phyloP scores from a whole-genome alignment of 2,113 vertebrate species.

The Glaucidium brasilianum region DNA sequence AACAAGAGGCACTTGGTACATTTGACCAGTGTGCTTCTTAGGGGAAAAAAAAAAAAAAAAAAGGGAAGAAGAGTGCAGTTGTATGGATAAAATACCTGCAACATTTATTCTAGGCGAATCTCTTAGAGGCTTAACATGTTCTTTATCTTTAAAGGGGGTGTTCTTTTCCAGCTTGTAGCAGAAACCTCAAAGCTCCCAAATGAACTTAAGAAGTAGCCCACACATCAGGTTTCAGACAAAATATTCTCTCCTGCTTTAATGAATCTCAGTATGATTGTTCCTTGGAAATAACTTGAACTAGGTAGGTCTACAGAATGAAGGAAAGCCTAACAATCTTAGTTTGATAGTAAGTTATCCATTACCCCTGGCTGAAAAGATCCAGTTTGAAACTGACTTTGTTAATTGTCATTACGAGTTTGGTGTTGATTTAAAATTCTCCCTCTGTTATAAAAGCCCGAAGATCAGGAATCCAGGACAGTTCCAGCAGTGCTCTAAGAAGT shows the following conservation, averaged over 20 bases:
- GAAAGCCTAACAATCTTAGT: not conserved
- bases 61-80: not conserved
- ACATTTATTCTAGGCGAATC: slow-evolving; percentile 19
- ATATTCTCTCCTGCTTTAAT: not conserved
- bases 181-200: not conserved
- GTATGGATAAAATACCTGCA: not conserved
- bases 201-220: not conserved
- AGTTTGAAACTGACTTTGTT: not conserved
- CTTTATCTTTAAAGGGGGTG: not conserved
- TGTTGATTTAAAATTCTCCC: not conserved
- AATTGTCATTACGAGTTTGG: not conserved
- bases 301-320: not conserved
- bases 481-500: not conserved
- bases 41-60: not conserved
- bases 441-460: not conserved
- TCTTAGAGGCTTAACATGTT: slow-evolving; percentile 9
- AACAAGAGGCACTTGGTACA: slow-evolving; percentile 49
- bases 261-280: not conserved
- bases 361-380: not conserved
- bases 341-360: not conserved
- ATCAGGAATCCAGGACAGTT: not conserved
- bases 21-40: slow-evolving; percentile 13
- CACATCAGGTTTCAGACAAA: not conserved
- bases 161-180: not conserved
- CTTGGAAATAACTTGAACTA: not conserved